Conservation (phyloP, 2,113 vertebrate genomes). For the Microtus oregoni region DNA sequence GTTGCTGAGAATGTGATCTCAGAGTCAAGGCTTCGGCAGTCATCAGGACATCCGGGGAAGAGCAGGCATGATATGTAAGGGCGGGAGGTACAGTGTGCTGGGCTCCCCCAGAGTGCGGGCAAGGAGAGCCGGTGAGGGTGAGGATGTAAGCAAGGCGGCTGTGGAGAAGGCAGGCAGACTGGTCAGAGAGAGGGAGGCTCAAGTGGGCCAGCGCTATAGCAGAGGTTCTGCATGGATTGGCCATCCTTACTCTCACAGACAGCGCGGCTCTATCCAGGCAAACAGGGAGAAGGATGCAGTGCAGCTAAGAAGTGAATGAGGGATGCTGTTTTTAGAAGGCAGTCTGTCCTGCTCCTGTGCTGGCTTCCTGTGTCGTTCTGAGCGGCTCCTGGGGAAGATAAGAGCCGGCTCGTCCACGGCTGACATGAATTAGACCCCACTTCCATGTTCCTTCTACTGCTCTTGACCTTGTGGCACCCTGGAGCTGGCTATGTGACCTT, state of each 20-base stretch:
- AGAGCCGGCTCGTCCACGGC: fast-evolving
- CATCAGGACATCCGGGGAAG: background rate
- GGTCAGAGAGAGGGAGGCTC: background rate
- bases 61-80: background rate
- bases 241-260: no score
- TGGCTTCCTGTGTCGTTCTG: background rate
- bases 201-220: background rate
- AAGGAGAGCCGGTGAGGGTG: fast-evolving
- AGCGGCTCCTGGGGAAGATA: fast-evolving
- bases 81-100: background rate
- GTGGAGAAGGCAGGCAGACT: background rate
- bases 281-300: background rate
- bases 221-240: background rate
- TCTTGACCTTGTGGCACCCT: slow-evolving; percentile 25
- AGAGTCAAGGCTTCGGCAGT: background rate
- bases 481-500: background rate
- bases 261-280: background rate
- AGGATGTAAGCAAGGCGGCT: background rate
- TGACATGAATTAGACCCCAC: background rate
- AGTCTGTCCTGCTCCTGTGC: fast-evolving
- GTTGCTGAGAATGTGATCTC: background rate
- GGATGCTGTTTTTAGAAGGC: background rate
- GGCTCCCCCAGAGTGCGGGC: fast-evolving
- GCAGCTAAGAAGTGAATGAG: background rate
- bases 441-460: background rate